Base-by-base conservation (phyloP, 2,797 vertebrate genomes). In the Austrolebias charrua region DNA sequence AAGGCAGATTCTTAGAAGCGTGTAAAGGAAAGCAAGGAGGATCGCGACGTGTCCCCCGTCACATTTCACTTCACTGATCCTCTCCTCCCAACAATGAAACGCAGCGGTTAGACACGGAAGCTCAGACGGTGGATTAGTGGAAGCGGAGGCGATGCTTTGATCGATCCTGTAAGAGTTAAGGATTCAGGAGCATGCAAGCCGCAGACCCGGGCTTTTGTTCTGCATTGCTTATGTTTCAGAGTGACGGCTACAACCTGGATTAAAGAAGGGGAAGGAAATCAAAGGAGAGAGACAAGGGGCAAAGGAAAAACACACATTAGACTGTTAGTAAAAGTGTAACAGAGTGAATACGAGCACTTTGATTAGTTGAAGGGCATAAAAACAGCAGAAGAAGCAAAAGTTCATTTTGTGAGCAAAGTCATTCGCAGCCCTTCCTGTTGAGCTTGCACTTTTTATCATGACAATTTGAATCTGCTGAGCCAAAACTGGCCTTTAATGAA, bases 231-330 rank as follows among this genome's bases (percentile, higher is more conserved):
- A 85, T 67, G 75, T 83, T 87, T 90, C 88, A 86, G 81, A 88
- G 85, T 28, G 76, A 70, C 81, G 19, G 90, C 95, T 98, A 99
- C 93, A 99, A 96, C 96, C 97, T 99, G 92, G 93, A 94, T 63
- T 78, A 19, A 80, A 88, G 86, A 88, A 75, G 42, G 83, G 19
- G 85, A 38, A 75, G 16, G 65, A 60, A 60, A 66, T 47, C 57
- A 31, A 24, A 44, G 43, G 52, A 53, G 67, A 61, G 60, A 53
- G 50, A 71, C 60, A 53, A 66, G 45, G 28, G 70, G 83, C 82
- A 68, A 84, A 69, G 84, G 73, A 68, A 72, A 79, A 86, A 83
- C 67, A 85, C 63, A 76, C 68, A 40, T 87, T 85, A 89, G 77
- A 69, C 4, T 6, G 80, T 89, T 90, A 89, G 84, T 88, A 65